Evolutionary conservation across 1,140 invertebrate genomes (phyloP), one percentile per base, ranked within the genome.

Genomic region (Drosophila fuyamai): DNA sequence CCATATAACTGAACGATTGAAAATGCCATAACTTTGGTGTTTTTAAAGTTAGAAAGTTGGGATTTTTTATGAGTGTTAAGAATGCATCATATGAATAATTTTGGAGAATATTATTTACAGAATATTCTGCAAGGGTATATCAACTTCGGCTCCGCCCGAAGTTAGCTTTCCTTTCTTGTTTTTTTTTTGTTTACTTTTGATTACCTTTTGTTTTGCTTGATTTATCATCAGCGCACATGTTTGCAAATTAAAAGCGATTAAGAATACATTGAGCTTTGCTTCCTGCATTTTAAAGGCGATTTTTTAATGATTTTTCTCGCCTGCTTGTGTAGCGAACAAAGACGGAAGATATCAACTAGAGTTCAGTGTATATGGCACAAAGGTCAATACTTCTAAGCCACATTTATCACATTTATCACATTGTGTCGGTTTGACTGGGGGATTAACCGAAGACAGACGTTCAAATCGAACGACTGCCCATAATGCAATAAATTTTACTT

Each of bases 221-320:
- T 75, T 75, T 75, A 75, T 71, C 36, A 71, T 71, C 50, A 54
- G 18, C 47, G 29, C 62, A 51, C 66, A 58, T 46, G 38, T 43
- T 72, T 70, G 66, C 66, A 70, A 72, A 68, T 71, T 57, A 56
- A 75, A 75, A 75, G 71, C 60, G 72, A 75, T 75, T 75, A 75
- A 75, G 71, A 75, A 75, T 75, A 75, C 59, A 51, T 65, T 75
- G 72, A 75, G 67, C 67, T 60, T 63, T 57, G 53, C 72, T 75
- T 75, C 72, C 72, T 75, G 60, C 51, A 74, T 75, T 63, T 60
- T 40, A 38, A 71, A 58, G 47, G 13, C 41, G 35, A 27, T 29
- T 55, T 60, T 72, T 61, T 75, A 56, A 74, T 56, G 51, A 74
- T 60, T 73, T 70, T 40, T 71, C 66, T 59, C 70, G 23, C 7